Percentiles rank a stretch among this genome's conserved stretches.
Evolutionary conservation across 2,888 invertebrate species (phyloP).

Genomic region (Latheticus oryzae): DNA sequence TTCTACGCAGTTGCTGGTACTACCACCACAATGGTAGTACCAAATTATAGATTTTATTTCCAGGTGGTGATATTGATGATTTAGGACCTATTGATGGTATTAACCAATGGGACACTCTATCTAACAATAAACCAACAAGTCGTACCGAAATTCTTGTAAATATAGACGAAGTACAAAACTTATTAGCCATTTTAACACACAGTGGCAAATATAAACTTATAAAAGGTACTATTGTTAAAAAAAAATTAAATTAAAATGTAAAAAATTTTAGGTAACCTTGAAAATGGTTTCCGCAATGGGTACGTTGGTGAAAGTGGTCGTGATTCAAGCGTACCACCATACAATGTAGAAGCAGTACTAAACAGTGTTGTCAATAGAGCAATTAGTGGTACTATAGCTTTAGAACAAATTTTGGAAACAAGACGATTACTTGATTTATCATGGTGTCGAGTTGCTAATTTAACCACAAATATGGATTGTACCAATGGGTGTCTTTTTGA

Average conservation of each 20-base stretch:
- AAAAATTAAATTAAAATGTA: slow-evolving; percentile 1
- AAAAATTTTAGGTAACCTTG: slow-evolving; percentile 45
- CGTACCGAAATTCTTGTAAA: slow-evolving; percentile 54
- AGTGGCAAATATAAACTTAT: slow-evolving; percentile 58
- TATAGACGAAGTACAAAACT: slow-evolving; percentile 58
- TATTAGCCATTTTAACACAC: slow-evolving; percentile 60
- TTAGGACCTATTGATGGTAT: slow-evolving; percentile 60
- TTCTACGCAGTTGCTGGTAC: slow-evolving; percentile 62
- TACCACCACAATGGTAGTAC: too few relatives aligned
- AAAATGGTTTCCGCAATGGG: slow-evolving; percentile 49
- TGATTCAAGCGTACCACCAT: slow-evolving; percentile 47
- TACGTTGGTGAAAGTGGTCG: slow-evolving; percentile 55
- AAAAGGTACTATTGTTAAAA: slow-evolving; percentile 51
- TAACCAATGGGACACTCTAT: slow-evolving; percentile 60
- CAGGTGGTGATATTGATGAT: slow-evolving; percentile 62
- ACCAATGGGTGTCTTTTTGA: slow-evolving; percentile 57
- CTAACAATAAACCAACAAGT: slow-evolving; percentile 44
- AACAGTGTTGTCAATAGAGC: slow-evolving; percentile 48
- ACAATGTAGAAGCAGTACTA: slow-evolving; percentile 51
- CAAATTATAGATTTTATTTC: too few relatives aligned
- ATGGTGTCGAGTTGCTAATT: slow-evolving; percentile 5
- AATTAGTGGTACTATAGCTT: background rate
- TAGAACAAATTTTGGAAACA: slow-evolving; percentile 40
- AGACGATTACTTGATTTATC: slow-evolving; percentile 39
- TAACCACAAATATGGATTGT: slow-evolving; percentile 36